Conservation (phyloP, 2,797 vertebrate species). For the Loris lydekkerianus region DNA sequence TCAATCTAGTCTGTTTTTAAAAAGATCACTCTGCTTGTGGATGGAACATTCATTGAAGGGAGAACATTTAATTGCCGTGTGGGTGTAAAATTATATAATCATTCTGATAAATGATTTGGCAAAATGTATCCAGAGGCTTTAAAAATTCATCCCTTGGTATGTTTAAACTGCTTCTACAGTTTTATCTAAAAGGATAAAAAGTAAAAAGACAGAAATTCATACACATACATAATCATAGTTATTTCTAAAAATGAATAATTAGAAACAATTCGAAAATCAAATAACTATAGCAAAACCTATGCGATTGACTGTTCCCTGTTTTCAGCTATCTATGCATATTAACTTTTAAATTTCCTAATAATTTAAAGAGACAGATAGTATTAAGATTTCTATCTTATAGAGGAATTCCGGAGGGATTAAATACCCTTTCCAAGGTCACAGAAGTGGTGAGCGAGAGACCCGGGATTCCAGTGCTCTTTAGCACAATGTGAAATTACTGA, state of each 20-base stretch:
- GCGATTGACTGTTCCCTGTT: neutral
- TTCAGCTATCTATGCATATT: neutral
- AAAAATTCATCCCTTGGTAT: constrained; percentile 25
- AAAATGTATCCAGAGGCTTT: neutral
- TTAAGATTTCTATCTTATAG: neutral
- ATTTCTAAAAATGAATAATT: neutral
- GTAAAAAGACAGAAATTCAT: neutral
- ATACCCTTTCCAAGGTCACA: neutral
- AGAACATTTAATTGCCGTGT: constrained; percentile 31
- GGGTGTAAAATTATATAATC: constrained; percentile 46
- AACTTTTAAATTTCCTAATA: neutral
- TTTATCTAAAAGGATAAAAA: neutral
- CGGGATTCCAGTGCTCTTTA: neutral
- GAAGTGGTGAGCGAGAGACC: neutral
- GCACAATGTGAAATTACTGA: neutral
- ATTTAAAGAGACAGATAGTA: neutral
- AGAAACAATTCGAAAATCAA: constrained; percentile 48
- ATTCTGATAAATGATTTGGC: constrained; percentile 44
- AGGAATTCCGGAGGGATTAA: neutral
- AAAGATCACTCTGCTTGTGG: neutral
- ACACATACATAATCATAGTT: neutral
- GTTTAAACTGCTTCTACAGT: neutral
- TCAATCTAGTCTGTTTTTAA: neutral
- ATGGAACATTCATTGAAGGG: constrained; percentile 19
- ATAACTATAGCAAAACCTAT: neutral